Base-by-base conservation (phyloP, 2,113 vertebrate species). In the Myrmophylax atrothorax region DNA sequence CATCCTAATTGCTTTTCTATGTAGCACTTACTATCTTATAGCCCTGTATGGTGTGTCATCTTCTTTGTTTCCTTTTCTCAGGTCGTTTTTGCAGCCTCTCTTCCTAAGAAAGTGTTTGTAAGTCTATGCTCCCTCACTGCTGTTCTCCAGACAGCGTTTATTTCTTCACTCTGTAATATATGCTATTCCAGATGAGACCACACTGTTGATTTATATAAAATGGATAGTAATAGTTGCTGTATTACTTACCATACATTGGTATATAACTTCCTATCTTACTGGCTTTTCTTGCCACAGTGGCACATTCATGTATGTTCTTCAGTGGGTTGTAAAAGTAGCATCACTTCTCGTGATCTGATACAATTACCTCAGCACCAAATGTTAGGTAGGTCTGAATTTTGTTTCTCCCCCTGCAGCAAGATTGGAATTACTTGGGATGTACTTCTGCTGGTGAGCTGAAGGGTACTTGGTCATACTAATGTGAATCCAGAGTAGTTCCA, bases 171-270 rank as follows among this genome's bases (percentile, higher is more conserved):
- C 24, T 79, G 19, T 31, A 89, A 90, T 82, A 37, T 44, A 64
- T 82, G 25, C 58, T 93, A 28, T 88, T 87, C 66, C 75, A 85
- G 62, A 69, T 78, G 33, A 83, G 70, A 26, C 55, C 69, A 35
- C 35, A 35, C 29, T 74, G 50, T 64, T 87, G 90, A 93, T 90
- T 87, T 96, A 56, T 83, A 73, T 63, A 90, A 76, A 95, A 66
- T 40, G 12, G 22, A 20, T 73, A 35, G 49, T 64, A 80, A 73
- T 50, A 80, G 82, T 63, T 90, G 49, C 49, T 80, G 17, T 84
- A 68, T 93, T 85, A 73, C 90, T 90, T 87, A 33, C 40, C 26
- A 40, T 85, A 44, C 59, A 66, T 85, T 91, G 37, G 47, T 75
- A 22, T 18, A 56, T 77, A 90, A 60, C 35, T 58, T 67, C 46